Base-by-base conservation (phyloP, 2,797 vertebrate genomes). In the Microtus obscurus region DNA sequence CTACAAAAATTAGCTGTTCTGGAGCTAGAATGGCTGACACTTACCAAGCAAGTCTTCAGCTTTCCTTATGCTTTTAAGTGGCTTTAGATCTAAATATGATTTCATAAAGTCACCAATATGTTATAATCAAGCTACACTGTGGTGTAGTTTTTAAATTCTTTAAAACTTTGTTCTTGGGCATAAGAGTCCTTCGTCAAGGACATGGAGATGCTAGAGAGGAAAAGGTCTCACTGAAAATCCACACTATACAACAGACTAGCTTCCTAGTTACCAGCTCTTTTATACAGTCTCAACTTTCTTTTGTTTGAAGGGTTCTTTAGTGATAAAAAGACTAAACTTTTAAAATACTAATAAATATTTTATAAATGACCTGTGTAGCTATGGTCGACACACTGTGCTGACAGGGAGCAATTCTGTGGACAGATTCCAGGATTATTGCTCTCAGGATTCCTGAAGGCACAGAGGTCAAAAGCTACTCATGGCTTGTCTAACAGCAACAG, bases 11-110 rank as follows among this genome's bases (percentile, higher is more conserved):
- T 65, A 89, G 53, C 25, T 48, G 59, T 73, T 92, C 48, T 76
- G 27, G 93, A 95, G 73, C 61, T 34, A 82, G 40, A 67, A 80
- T 76, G 34, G 65, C 53, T 81, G 40, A 11, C 83, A 37, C 21
- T 56, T 61, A 34, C 51, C 77, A 90, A 96, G 77, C 10, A 40
- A 27, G 40, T 25, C 67, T 8, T 73, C 37, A 78, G 73, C 19
- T 40, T 85, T 92, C 92, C 8, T 77, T 76, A 74, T 25, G 76
- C 61, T 85, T 43, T 59, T 89, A 43, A 83, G 71, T 45, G 21
- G 43, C 56, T 90, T 93, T 83, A 92, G 63, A 48, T 8, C 29
- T 53, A 78, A 83, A 71, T 87, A 83, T 77, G 34, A 87, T 34
- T 65, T 87, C 63, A 56, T 69, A n/a, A 74, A 93, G 88, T 17